Conservation (phyloP, 2,797 vertebrate genomes). For the Gastrophryne carolinensis region DNA sequence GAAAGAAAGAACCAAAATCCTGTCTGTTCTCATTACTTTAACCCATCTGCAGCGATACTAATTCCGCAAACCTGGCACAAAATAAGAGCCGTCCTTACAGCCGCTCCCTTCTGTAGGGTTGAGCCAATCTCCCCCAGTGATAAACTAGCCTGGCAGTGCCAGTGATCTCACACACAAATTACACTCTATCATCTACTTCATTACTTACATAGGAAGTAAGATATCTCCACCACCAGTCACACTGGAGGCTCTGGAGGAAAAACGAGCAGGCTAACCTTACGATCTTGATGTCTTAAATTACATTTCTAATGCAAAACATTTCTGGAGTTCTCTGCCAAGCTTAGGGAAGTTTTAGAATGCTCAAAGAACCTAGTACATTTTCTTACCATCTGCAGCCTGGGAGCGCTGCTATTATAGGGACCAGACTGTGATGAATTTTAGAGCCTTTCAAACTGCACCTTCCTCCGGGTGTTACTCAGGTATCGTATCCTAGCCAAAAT, state of each 20-base stretch:
- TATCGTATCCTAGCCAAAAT: too few relatives aligned
- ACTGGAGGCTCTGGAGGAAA: not conserved
- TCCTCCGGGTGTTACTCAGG: too few relatives aligned
- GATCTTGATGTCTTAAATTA: too few relatives aligned
- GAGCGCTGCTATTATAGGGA: too few relatives aligned
- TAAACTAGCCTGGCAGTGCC: constrained; percentile 3
- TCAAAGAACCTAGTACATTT: too few relatives aligned
- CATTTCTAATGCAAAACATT: too few relatives aligned
- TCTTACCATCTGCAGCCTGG: too few relatives aligned
- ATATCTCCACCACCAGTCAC: not conserved
- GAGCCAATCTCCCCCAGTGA: constrained; percentile 19
- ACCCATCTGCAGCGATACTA: constrained; percentile 32
- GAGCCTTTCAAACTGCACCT: too few relatives aligned
- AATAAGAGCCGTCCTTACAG: constrained; percentile 19
- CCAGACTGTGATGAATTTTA: too few relatives aligned
- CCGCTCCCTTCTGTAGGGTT: constrained; percentile 9
- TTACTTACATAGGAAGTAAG: constrained; percentile 17
- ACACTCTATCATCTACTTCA: constrained; percentile 28
- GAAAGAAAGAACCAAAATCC: not conserved
- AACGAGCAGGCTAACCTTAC: not conserved
- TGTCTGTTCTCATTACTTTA: constrained; percentile 22
- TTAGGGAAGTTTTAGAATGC: too few relatives aligned
- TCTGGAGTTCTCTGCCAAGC: too few relatives aligned
- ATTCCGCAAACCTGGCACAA: constrained; percentile 33
- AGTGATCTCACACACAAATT: constrained; percentile 38